phyloP scores from a whole-genome alignment of 2,797 vertebrate species.

The Brachyrhaphis roseni region DNA sequence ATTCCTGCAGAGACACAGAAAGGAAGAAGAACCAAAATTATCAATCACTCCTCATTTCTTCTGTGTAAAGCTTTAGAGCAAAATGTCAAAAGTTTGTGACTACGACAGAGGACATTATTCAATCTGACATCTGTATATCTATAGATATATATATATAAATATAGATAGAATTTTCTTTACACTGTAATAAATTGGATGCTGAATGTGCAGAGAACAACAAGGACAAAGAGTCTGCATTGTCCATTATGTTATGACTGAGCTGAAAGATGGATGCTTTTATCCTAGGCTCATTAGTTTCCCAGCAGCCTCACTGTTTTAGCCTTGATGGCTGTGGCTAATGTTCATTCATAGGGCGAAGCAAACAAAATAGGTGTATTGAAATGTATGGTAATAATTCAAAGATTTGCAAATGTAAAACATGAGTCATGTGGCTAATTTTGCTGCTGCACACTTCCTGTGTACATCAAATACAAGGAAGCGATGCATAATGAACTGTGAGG shows the following conservation, averaged over 20 bases:
- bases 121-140: not conserved
- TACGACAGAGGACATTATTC: not conserved
- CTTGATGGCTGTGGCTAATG: conserved; percentile 9
- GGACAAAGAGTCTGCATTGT: conserved; percentile 8
- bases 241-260: conserved; percentile 14
- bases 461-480: not conserved
- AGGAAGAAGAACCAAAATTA: not conserved
- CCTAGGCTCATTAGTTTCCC: conserved; percentile 23
- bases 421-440: not conserved
- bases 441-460: not conserved
- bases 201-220: not conserved
- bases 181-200: conserved; percentile 6
- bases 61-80: not conserved
- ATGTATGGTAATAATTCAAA: not conserved
- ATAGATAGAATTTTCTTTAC: not conserved
- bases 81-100: conserved; percentile 12
- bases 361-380: not conserved
- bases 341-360: not conserved
- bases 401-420: conserved; percentile 11
- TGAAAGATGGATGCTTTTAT: conserved; percentile 36
- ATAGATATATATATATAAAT: not conserved
- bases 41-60: not conserved
- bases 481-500: not conserved
- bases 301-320: conserved; percentile 9
- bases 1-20: not conserved